These are phyloP conservation scores for Dreissena polymorpha DNA, from an alignment of 1,140 invertebrate species.

Conservation along the genomic window DNA sequence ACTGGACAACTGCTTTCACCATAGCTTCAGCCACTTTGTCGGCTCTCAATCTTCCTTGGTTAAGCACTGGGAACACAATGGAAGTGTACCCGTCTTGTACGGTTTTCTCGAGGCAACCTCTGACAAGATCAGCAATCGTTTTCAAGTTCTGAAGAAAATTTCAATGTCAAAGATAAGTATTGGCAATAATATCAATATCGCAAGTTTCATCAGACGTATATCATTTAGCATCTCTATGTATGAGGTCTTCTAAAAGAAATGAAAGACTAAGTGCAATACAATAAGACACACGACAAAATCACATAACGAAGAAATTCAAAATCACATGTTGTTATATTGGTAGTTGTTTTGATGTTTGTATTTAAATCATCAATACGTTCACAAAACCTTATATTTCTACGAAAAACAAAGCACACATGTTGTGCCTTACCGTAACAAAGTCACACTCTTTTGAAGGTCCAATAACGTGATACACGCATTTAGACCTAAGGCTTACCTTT, in stretches of 20 bases:
- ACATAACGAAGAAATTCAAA: neutral
- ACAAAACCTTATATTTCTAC: neutral
- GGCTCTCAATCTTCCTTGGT: neutral
- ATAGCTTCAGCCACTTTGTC: constrained; percentile 4
- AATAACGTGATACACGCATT: neutral
- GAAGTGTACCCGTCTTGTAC: neutral
- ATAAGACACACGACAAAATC: neutral
- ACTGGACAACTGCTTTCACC: neutral
- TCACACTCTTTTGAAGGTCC: neutral
- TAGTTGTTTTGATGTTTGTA: neutral
- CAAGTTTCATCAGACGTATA: too few relatives aligned
- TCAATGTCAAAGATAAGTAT: neutral
- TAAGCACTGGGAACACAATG: neutral
- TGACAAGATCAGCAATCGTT: neutral
- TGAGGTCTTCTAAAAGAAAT: too few relatives aligned
- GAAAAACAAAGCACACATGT: neutral
- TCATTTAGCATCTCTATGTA: too few relatives aligned
- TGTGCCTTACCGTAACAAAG: neutral
- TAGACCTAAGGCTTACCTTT: neutral
- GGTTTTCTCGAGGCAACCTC: neutral
- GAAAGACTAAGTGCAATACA: too few relatives aligned
- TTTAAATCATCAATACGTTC: neutral
- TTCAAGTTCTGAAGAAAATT: neutral
- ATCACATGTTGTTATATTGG: neutral
- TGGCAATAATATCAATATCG: too few relatives aligned